Percentiles rank a stretch among this genome's conserved stretches.
phyloP scores from a whole-genome alignment of 2,113 vertebrate genomes.

The Pedetes capensis region DNA sequence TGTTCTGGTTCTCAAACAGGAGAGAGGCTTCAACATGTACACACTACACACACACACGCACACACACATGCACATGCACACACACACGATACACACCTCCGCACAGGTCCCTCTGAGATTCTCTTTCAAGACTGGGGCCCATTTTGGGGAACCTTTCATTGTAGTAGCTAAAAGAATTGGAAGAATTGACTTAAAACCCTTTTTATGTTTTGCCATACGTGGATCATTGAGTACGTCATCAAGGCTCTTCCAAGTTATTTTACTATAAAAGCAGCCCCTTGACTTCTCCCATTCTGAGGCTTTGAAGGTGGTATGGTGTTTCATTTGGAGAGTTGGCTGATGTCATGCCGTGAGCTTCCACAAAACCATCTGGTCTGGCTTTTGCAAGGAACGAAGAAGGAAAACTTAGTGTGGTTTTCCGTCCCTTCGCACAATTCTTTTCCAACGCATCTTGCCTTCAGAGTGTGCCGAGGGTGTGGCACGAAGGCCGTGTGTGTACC shows the following conservation, averaged over 20 bases:
- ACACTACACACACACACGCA: background rate
- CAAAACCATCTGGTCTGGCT: background rate
- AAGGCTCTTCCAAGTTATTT: background rate
- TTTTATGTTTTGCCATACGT: background rate
- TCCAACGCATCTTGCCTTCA: background rate
- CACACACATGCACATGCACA: too few species aligned
- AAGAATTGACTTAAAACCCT: background rate
- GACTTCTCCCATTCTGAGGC: background rate
- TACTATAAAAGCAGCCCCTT: accelerated
- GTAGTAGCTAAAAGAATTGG: background rate
- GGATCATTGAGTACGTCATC: background rate
- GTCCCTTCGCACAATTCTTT: background rate
- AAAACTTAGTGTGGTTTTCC: background rate
- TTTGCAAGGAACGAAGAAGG: background rate
- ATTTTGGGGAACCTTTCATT: background rate
- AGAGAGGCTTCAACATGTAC: background rate
- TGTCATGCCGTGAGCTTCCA: background rate
- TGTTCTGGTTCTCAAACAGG: background rate
- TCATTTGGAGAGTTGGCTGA: background rate
- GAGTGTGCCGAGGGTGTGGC: background rate
- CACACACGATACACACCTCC: accelerated
- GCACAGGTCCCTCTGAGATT: accelerated
- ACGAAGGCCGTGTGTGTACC: accelerated
- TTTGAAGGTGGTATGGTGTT: background rate
- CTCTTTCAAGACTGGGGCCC: background rate